Evolutionary conservation across 2,113 vertebrate genomes (phyloP), one percentile per base, ranked within the genome.

Genomic region (Pogona vitticeps): DNA sequence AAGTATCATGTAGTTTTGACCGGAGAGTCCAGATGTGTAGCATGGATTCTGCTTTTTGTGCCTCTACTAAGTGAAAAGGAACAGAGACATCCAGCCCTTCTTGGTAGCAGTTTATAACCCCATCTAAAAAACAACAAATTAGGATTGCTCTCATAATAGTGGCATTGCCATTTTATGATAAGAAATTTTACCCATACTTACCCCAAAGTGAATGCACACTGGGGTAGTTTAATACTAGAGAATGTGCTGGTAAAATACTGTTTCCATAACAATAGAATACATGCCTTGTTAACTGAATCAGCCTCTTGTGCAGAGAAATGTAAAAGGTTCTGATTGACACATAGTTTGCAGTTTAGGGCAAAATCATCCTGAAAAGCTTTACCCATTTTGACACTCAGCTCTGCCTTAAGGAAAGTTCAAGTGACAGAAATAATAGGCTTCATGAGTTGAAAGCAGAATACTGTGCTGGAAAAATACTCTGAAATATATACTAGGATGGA

Each of bases 311-410:
- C 86, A 82, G 67, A 94, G 82, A 76, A 85, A 85, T 82, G 88
- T 94, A 89, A 94, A 91, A 91, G 72, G 80, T 77, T 10, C 36
- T 91, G 90, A 94, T 86, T 93, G 93, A 88, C 90, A 92, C 83
- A 82, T 33, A 85, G 42, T 33, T 9, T 84, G 61, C 89, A 85
- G 87, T 88, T 61, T 76, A 80, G 86, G 68, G 83, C 83, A 93
- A 93, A 83, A 87, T 67, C 81, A 92, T 86, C 85, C 88, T 85
- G 33, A 2, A 1, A 88, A 90, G 88, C 71, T 93, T 93, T 91
- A 83, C 92, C 77, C 59, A 84, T 8, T 73, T 81, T 90, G 88
- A 86, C 86, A 89, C 71, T 0, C 0, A 91, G 85, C 36, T 84
- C 73, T 92, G 72, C 40, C 56, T 63, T 76, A 77, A 72, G 76